Evolutionary conservation across 2,797 vertebrate species (phyloP).

Genomic region (Vireo griseus): DNA sequence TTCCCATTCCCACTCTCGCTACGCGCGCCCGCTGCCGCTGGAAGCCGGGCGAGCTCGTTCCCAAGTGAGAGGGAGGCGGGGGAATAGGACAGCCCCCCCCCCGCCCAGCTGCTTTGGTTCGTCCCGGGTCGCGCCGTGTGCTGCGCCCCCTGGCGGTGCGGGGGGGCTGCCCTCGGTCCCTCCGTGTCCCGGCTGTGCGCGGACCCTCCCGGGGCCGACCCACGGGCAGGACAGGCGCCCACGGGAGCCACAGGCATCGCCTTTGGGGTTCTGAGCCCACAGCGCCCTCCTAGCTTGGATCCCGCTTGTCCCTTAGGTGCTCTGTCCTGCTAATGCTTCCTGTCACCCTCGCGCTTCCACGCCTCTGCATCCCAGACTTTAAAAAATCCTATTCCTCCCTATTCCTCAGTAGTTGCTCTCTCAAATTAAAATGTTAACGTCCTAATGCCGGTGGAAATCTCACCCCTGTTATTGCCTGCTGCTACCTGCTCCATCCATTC

Average conservation of each 20-base stretch:
- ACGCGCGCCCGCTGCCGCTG: background rate
- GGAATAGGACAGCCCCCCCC: background rate
- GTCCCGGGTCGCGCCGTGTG: background rate
- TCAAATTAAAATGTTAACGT: background rate
- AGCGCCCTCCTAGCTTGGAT: background rate
- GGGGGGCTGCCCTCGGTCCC: background rate
- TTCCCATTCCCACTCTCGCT: fast-evolving
- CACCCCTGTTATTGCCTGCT: background rate
- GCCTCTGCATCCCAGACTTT: background rate
- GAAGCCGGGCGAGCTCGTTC: background rate
- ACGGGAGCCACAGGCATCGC: fast-evolving
- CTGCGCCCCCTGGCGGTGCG: background rate
- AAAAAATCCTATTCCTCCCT: background rate
- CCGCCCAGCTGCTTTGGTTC: background rate
- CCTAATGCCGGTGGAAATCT: background rate
- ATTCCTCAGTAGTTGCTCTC: background rate
- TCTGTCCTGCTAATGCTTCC: background rate
- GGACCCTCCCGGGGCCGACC: background rate
- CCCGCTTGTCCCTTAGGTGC: fast-evolving
- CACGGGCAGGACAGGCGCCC: background rate
- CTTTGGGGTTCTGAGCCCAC: fast-evolving
- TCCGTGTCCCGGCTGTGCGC: background rate
- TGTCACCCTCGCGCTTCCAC: fast-evolving
- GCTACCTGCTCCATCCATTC: background rate
- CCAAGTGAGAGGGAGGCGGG: background rate